Conservation (phyloP, 1,140 invertebrate species). For the Lasioglossum baleicum region DNA sequence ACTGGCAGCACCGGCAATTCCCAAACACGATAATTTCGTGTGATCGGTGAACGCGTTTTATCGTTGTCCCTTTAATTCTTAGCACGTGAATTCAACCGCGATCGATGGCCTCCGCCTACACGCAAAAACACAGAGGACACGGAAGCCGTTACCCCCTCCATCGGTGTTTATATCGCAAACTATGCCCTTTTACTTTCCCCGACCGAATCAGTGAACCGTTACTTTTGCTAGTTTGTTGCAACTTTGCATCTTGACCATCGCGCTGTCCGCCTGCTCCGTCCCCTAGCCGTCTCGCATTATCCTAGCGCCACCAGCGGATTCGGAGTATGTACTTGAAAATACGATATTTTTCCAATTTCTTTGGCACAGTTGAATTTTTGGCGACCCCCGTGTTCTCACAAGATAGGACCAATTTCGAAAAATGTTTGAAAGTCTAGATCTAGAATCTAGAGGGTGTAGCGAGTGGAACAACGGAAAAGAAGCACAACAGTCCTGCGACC, state of each 20-base stretch:
- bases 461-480: constrained; percentile 2
- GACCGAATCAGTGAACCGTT: not conserved
- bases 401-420: not conserved
- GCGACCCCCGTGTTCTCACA: no score
- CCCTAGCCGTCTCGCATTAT: no score
- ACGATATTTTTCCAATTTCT: no score
- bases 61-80: not conserved
- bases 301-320: no score
- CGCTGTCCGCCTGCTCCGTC: not conserved
- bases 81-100: not conserved
- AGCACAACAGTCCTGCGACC: not conserved
- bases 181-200: not conserved
- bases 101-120: not conserved
- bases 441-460: not conserved
- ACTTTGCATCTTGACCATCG: not conserved
- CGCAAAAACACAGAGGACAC: not conserved
- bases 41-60: no score
- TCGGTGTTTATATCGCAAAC: not conserved
- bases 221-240: not conserved
- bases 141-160: not conserved
- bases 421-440: not conserved
- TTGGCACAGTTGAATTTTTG: no score
- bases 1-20: no score
- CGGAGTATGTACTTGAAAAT: no score
- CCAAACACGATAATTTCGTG: not conserved